Evolutionary conservation across 2,113 vertebrate species (phyloP).

Genomic region (Petromus typicus): DNA sequence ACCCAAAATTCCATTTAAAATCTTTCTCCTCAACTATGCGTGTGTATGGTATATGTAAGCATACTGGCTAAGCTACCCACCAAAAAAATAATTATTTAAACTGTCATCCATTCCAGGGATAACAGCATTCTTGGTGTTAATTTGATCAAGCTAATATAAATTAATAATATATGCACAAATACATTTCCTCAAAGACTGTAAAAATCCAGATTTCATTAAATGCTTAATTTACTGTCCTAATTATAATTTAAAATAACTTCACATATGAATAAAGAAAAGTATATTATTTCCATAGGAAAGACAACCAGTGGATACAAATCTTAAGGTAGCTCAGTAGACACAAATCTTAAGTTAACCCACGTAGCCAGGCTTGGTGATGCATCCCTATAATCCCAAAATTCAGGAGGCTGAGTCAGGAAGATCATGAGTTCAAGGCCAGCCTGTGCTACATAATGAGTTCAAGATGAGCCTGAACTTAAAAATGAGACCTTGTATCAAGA

Average conservation of each 20-base stretch:
- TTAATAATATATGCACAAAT: background rate
- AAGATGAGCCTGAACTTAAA: too few relatives aligned
- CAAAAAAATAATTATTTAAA: background rate
- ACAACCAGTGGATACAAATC: background rate
- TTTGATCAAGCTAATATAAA: background rate
- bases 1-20: background rate
- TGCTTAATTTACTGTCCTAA: background rate
- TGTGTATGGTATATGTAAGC: background rate
- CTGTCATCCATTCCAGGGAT: background rate
- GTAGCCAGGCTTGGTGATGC: too few relatives aligned
- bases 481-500: too few relatives aligned
- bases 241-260: background rate
- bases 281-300: constrained; percentile 4
- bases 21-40: background rate
- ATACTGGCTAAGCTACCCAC: rapidly evolving
- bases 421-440: too few relatives aligned
- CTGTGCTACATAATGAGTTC: too few relatives aligned
- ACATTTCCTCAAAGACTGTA: background rate
- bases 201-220: background rate
- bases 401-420: too few relatives aligned
- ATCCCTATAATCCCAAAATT: too few relatives aligned
- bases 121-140: background rate
- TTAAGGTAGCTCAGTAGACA: background rate
- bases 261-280: background rate
- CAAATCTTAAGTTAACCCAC: too few relatives aligned